Evolutionary conservation across 2,888 invertebrate species (phyloP).

Genomic region (Tiliacea citrago): DNA sequence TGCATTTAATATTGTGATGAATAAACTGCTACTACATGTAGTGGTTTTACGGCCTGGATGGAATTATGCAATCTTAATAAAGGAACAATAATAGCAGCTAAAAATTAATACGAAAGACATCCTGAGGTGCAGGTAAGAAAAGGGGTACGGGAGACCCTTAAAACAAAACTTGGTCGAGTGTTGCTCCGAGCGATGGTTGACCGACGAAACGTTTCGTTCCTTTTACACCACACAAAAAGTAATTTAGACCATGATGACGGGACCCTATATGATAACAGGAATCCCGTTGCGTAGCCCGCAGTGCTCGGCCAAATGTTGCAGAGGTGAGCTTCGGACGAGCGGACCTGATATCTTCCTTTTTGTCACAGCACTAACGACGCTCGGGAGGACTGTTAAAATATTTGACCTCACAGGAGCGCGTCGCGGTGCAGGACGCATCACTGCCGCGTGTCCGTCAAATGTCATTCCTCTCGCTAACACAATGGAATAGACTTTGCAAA

Average conservation of each 20-base stretch:
- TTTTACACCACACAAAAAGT: constrained; percentile 85
- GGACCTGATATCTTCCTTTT: constrained; percentile 74
- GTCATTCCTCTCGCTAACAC: constrained; percentile 85
- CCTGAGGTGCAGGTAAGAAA: constrained; percentile 83
- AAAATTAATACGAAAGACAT: constrained; percentile 73
- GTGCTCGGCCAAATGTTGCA: constrained; percentile 74
- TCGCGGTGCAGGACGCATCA: constrained; percentile 69
- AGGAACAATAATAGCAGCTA: constrained; percentile 69
- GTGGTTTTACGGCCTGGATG: constrained; percentile 61
- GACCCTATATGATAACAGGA: constrained; percentile 88
- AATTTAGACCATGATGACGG: constrained; percentile 86
- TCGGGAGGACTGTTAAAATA: constrained; percentile 59
- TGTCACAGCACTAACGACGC: constrained; percentile 70
- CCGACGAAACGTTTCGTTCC: constrained; percentile 78
- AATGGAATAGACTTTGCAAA: constrained; percentile 89
- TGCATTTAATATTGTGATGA: constrained; percentile 47
- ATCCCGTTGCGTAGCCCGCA: constrained; percentile 88
- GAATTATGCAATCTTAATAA: constrained; percentile 70
- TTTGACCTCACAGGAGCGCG: constrained; percentile 74
- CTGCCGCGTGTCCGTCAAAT: constrained; percentile 84
- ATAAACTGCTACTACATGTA: constrained; percentile 41
- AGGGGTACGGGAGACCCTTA: constrained; percentile 80
- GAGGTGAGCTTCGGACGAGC: constrained; percentile 68
- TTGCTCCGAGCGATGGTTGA: constrained; percentile 84
- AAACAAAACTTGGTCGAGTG: constrained; percentile 81